Evolutionary conservation across 2,797 vertebrate genomes (phyloP), one percentile per base, ranked within the genome.

Genomic region (Discoglossus pictus): DNA sequence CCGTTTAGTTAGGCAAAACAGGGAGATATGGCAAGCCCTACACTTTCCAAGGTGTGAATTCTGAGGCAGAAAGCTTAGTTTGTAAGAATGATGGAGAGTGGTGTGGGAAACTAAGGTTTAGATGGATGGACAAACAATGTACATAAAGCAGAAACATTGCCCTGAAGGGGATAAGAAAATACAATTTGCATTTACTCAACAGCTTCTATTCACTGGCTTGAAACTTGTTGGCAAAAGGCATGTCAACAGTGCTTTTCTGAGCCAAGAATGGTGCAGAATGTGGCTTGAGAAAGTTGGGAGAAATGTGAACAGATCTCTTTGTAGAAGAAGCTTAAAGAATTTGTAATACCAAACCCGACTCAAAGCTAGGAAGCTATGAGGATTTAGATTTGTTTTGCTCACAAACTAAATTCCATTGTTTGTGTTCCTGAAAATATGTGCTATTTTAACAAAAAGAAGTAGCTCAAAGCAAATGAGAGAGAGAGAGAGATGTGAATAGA

Each of bases 401-500:
- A 3, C 18, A 7, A 18, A 2, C 7, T 10, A 16, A 42, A 39
- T 21, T 13, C 48, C 10, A 25, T 61, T 69, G 58, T 54, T 1
- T 11, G 11, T 16, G 35, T 18, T 10, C 38, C 16, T 31, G 24
- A 24, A 54, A 61, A 68, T 46, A 47, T 55, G 50, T 53, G 21
- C 61, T 21, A 54, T 8, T 36, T 2, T 2, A 15, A 55, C 50
- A 69, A 69, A 44, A 25, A 13, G 42, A 68, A 18, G 51, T 39
- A 42, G 44, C 8, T 36, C 20, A 35, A 59, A 47, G 38, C 36
- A 40, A 67, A 34, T 36, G 18, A 24, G 34, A 55, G 23, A 48
- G 56, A 61, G 50, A 40, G n/a, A 46, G n/a, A 47, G 39, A 60
- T 24, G 34, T n/a, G n/a, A n/a, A n/a, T n/a, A n/a, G n/a, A 48